Percentiles rank a stretch among this genome's conserved stretches.
These are phyloP conservation scores for Eristalinus aeneus DNA, from an alignment of 2,888 invertebrate species.

Conservation along the genomic window DNA sequence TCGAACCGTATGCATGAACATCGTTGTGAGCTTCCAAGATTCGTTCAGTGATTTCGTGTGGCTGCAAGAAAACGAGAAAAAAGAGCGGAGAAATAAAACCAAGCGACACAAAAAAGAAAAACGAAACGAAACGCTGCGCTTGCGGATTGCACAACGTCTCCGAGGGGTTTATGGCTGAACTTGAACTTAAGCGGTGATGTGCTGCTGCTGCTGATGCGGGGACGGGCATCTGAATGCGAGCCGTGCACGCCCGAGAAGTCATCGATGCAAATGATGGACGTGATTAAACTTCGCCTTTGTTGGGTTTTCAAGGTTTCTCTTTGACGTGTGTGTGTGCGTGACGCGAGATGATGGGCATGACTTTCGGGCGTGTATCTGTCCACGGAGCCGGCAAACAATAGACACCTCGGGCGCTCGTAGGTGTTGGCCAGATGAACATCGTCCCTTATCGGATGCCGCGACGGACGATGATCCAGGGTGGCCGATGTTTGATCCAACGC, in stretches of 20 bases:
- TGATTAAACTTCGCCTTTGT: conserved; percentile 58
- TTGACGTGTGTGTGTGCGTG: neutral
- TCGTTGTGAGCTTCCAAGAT: conserved; percentile 73
- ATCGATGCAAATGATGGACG: conserved; percentile 58
- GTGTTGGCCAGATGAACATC: neutral
- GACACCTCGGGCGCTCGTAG: neutral
- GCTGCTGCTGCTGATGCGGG: neutral
- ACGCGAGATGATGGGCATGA: neutral
- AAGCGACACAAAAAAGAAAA: neutral
- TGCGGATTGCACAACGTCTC: conserved; percentile 36
- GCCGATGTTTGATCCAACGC: too few relatives aligned
- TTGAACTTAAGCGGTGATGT: conserved; percentile 48
- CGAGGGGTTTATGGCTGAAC: conserved; percentile 48
- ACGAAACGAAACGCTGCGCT: conserved; percentile 17
- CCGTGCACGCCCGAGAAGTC: conserved; percentile 35
- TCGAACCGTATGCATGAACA: conserved; percentile 75
- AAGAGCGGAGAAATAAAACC: neutral
- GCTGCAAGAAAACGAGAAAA: conserved; percentile 66
- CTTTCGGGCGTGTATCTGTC: conserved; percentile 9
- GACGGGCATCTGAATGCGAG: conserved; percentile 22
- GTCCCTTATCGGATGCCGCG: too few relatives aligned
- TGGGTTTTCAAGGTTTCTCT: conserved; percentile 50
- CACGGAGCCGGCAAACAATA: neutral
- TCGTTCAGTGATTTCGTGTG: conserved; percentile 74
- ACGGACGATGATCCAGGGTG: too few relatives aligned